Evolutionary conservation across 1,140 invertebrate species (phyloP), one percentile per base, ranked within the genome.

Genomic region (Drosophila miranda): DNA sequence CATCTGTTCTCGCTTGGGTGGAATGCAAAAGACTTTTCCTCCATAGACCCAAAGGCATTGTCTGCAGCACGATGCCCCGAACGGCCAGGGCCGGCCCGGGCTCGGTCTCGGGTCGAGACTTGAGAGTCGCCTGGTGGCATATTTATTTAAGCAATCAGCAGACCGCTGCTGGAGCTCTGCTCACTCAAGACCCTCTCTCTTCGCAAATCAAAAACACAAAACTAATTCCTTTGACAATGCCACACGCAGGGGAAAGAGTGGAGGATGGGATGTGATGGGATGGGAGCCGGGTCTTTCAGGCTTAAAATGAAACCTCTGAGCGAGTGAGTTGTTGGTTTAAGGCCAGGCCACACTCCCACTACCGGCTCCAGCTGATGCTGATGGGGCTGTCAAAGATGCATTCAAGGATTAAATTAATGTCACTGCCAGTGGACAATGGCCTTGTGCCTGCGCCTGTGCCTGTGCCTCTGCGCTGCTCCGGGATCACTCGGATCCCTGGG

Each of bases 401-500:
- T 87, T 87, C 82, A 87, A 87, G 82, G 83, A 87, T 87, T 87
- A 87, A 87, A 87, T 87, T 88, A 87, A 87, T 87, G 82, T 88
- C 82, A 87, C 66, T 88, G 83, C 78, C 84, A 88, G 66, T 78
- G 82, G 82, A 86, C 82, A 86, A 87, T 87, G 51, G 74, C 55
- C 44, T 52, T 46, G 70, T 14, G 34, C 42, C 19, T 0, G 19
- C 8, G 30, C 28, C 28, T 8, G 28, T 9, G 28, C 28, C 28
- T 30, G 7, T 7, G 28, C 2, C 28, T 30, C 28, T 7, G 28
- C 30, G 8, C 30, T 30, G 30, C 30, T 30, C 30, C 8, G 30
- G 9, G 30, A 30, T 30, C 30, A 30, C 16, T n/a, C 21, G 13
- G 26, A 30, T 21, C 44, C 52, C 55, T 14, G 52, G 43, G 53